Base-by-base conservation (phyloP, 2,888 invertebrate species). In the Leptinotarsa juncta region DNA sequence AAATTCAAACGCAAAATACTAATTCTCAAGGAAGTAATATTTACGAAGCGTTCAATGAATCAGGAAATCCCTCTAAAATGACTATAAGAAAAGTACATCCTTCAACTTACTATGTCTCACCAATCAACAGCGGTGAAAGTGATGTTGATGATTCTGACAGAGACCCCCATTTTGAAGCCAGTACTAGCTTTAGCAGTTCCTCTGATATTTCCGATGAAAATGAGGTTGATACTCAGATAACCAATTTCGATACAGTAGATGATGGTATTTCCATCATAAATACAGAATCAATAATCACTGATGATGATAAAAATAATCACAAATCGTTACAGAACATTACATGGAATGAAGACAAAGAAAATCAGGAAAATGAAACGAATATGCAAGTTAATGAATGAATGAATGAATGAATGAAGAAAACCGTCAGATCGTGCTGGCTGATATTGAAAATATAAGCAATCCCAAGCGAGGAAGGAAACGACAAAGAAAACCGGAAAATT, bases 401-500 rank as follows among this genome's bases (percentile, higher is more conserved):
- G n/a, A n/a, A n/a, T n/a, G n/a, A n/a, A n/a, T n/a, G n/a, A n/a
- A n/a, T n/a, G 50, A 50, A 50, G 50, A 50, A 50, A 50, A 50
- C 16, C 50, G 50, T 50, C 50, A 50, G 50, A 50, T 50, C 50
- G 18, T 55, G 55, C 55, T 20, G 20, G 55, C 7, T 55, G 55
- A 16, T 55, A 18, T 55, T 18, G 20, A 55, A 55, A 55, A 55
- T 55, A 55, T 18, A 23, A 55, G 18, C 55, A 18, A 55, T 55
- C 55, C 23, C 55, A 55, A 16, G 55, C 55, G 55, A 55, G 55
- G 55, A 55, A 55, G 20, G 23, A 55, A 55, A 55, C 55, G 55
- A 55, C 18, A 55, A 55, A 55, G 55, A 55, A 55, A 55, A 55
- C 55, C 55, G 55, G 23, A 55, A 55, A 18, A 55, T 55, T 55